Conservation (phyloP, 2,797 vertebrate genomes). For the Sebastes miniatus region DNA sequence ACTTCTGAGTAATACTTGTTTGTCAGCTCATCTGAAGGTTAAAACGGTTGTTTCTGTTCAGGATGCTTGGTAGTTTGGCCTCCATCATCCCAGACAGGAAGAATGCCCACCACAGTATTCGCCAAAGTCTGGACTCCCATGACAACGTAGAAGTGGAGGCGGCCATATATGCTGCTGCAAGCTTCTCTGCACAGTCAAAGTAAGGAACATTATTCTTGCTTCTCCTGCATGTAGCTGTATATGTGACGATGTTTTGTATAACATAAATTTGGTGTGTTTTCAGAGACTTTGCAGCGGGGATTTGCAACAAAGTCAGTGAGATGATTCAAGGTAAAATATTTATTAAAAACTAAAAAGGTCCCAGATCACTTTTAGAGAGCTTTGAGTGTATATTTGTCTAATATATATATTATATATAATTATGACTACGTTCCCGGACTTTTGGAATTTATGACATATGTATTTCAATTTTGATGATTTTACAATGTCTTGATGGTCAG, state of each 20-base stretch:
- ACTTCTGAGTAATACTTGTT: not conserved
- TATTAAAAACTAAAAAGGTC: not conserved
- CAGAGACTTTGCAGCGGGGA: constrained; percentile 98
- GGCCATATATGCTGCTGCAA: constrained; percentile 95
- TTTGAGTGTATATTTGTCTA: too few species aligned
- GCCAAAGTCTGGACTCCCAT: constrained; percentile 97
- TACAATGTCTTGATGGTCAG: too few species aligned
- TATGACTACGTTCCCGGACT: too few species aligned
- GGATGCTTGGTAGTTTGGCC: constrained; percentile 97
- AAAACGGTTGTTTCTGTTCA: constrained; percentile 54
- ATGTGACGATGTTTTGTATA: not conserved
- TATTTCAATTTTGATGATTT: too few species aligned
- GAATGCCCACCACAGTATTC: constrained; percentile 97
- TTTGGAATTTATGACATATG: too few species aligned
- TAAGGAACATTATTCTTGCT: constrained; percentile 64
- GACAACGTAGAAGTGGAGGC: constrained; percentile 99
- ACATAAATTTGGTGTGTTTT: not conserved
- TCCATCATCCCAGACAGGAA: constrained; percentile 98
- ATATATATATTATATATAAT: too few species aligned
- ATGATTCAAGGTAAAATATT: constrained; percentile 95
- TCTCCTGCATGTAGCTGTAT: not conserved
- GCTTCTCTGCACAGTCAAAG: constrained; percentile 98
- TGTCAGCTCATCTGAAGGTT: not conserved
- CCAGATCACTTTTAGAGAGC: not conserved
- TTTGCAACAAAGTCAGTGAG: constrained; percentile 99